Evolutionary conservation across 2,797 vertebrate species (phyloP), one percentile per base, ranked within the genome.

Genomic region (Chrosomus eos): DNA sequence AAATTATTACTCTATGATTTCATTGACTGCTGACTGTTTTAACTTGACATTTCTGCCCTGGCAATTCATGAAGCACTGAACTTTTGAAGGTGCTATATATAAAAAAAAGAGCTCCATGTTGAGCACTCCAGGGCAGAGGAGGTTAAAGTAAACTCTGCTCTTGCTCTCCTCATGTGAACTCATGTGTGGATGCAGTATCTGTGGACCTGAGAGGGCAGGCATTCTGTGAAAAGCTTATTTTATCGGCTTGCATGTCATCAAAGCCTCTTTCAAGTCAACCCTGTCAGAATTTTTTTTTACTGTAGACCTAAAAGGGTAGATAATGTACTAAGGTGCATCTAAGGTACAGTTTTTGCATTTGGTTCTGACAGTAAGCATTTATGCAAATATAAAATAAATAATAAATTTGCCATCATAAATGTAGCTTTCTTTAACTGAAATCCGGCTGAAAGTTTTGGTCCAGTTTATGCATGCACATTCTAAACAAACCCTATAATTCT

Each of bases 111-210:
- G 14, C 48, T 70, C 14, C 33, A 58, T 2, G 21, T 77, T 2
- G 3, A 82, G 38, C 38, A 31, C 38, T 62, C 31, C 26, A 62
- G 80, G 38, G 80, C 53, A 82, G 26, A 60, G n/a, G 66, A 81
- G 16, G 51, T 23, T 19, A 23, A 80, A 4, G 13, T n/a, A 31
- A 70, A 51, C 1, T 66, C 76, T 66, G 43, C 33, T 38, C 28
- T 60, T 19, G 11, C 36, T 81, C 19, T 82, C n/a, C 51, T 45
- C 40, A 19, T 64, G n/a, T 71, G n/a, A 71, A 40, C 67, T 81
- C 36, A 21, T 9, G n/a, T 58, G 18, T 60, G 31, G 33, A 73
- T 60, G 36, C 21, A 48, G 70, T 62, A 43, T 21, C 80, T 48
- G 64, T 80, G 68, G 28, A 33, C 33, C 26, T 73, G 67, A 64